phyloP scores from a whole-genome alignment of 2,797 vertebrate genomes.

The Acanthornis magna region DNA sequence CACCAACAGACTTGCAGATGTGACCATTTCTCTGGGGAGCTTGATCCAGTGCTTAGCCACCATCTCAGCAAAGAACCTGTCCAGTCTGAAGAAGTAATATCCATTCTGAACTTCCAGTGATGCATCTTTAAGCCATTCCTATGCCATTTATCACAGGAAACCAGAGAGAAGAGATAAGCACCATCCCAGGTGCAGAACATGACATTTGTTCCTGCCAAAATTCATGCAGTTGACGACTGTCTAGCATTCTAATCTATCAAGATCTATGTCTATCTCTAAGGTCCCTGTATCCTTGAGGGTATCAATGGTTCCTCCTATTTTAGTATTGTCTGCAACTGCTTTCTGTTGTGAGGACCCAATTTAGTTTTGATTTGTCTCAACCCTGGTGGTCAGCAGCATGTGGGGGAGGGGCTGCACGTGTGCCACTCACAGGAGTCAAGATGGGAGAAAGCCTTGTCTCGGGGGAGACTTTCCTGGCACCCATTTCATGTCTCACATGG shows the following conservation, averaged over 20 bases:
- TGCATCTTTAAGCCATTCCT: not conserved
- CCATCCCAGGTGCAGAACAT: not conserved
- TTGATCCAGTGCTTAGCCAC: not conserved
- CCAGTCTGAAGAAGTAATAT: not conserved
- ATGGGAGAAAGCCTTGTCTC: no score
- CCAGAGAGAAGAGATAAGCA: not conserved
- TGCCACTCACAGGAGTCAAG: no score
- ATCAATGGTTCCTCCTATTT: not conserved
- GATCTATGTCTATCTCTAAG: not conserved
- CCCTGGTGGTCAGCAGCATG: no score
- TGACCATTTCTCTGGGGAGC: not conserved
- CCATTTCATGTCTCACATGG: no score
- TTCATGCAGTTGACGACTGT: not conserved
- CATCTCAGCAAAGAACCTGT: not conserved
- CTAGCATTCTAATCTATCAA: not conserved
- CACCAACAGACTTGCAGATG: not conserved
- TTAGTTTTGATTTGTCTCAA: no score
- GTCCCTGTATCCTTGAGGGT: rapidly evolving
- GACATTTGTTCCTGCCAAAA: not conserved
- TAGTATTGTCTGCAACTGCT: not conserved
- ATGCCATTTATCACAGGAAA: not conserved
- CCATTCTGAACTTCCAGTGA: not conserved
- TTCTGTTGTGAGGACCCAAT: no score
- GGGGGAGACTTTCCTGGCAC: no score
- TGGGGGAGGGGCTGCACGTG: no score